A percentile compares a stretch with the other conserved stretches of the same genome.
These are phyloP conservation scores for Odontomachus brunneus DNA, from an alignment of 1,140 invertebrate genomes.

Conservation along the genomic window DNA sequence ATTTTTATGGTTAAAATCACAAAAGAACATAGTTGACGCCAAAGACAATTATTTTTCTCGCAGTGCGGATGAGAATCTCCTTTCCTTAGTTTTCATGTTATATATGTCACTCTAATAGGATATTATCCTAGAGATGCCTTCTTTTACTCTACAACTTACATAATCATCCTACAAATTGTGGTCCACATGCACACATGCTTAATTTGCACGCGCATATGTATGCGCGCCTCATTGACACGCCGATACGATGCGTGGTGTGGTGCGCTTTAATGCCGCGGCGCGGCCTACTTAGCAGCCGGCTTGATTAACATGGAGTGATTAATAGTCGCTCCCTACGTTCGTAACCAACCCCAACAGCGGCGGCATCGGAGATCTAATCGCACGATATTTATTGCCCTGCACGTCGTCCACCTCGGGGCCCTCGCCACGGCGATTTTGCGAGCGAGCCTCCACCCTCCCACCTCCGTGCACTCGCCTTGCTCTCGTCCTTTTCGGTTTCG, in stretches of 20 bases:
- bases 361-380: slow-evolving; percentile 81
- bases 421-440: slow-evolving; percentile 68
- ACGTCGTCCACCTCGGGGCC: slow-evolving; percentile 70
- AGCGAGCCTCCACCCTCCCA: slow-evolving; percentile 34
- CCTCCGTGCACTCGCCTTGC: slow-evolving; percentile 5
- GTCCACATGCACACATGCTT: slow-evolving; percentile 25
- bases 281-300: slow-evolving; percentile 81
- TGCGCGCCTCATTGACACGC: slow-evolving; percentile 35
- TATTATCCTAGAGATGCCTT: too few species aligned
- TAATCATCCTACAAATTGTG: slow-evolving; percentile 8
- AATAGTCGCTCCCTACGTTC: slow-evolving; percentile 79
- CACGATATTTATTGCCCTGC: slow-evolving; percentile 82
- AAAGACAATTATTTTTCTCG: too few species aligned
- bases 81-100: too few species aligned
- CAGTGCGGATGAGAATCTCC: background rate
- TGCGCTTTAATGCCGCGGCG: slow-evolving; percentile 78
- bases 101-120: too few species aligned
- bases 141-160: too few species aligned
- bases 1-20: too few species aligned
- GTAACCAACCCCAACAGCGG: slow-evolving; percentile 76
- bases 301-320: slow-evolving; percentile 83
- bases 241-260: slow-evolving; percentile 64
- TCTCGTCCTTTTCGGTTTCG: slow-evolving; percentile 44
- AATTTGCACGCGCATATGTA: slow-evolving; percentile 22
- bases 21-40: too few species aligned